Conservation (phyloP, 1,140 invertebrate genomes). For the Hyles vespertilio region DNA sequence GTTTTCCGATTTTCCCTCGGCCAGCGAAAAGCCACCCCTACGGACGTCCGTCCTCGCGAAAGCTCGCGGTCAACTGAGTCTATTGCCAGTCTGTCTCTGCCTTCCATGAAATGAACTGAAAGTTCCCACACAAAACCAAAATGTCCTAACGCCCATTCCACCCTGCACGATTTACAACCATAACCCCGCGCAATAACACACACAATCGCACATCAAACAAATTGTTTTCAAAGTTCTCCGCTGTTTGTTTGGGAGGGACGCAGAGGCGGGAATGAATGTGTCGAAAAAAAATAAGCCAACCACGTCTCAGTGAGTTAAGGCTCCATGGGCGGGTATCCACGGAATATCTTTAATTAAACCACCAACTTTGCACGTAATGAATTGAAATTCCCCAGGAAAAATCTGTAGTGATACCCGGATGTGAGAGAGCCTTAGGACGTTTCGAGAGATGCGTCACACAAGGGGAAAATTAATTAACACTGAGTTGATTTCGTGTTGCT, state of each 20-base stretch:
- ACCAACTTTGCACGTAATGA: constrained; percentile 61
- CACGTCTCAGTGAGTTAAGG: constrained; percentile 70
- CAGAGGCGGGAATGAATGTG: constrained; percentile 72
- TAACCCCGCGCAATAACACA: constrained; percentile 9
- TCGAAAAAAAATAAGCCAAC: constrained; percentile 74
- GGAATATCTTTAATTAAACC: constrained; percentile 73
- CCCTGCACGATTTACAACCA: constrained; percentile 16
- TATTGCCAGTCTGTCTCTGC: constrained; percentile 51
- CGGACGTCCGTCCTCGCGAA: constrained; percentile 48
- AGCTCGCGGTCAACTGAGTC: constrained; percentile 65
- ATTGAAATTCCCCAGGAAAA: constrained; percentile 48
- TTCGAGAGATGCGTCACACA: constrained; percentile 18
- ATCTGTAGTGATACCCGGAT: constrained; percentile 25
- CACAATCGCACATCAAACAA: constrained; percentile 21
- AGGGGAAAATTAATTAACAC: constrained; percentile 31
- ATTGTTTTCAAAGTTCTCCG: constrained; percentile 68
- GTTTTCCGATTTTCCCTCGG: constrained; percentile 41
- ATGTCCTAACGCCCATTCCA: constrained; percentile 26
- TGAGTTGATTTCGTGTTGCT: constrained; percentile 18
- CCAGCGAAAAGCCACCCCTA: constrained; percentile 16
- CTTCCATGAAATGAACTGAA: constrained; percentile 71
- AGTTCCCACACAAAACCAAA: constrained; percentile 28
- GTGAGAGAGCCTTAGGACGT: constrained; percentile 20
- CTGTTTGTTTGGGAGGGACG: constrained; percentile 73
- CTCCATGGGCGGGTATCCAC: constrained; percentile 65